Conservation (phyloP, 2,113 vertebrate genomes). For the Chaetura pelagica region DNA sequence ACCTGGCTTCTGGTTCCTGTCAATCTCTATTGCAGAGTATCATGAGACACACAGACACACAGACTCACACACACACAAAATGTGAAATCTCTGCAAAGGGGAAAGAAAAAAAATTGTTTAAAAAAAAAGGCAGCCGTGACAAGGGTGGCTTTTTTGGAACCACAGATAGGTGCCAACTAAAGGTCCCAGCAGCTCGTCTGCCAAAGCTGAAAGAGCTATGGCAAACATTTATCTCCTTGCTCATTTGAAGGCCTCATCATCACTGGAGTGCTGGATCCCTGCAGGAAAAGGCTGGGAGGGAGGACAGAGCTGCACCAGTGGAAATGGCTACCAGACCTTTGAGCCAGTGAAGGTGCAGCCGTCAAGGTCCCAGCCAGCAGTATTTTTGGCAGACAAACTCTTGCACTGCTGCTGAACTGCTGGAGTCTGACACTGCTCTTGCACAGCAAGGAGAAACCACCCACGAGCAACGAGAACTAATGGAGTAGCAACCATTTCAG, state of each 20-base stretch:
- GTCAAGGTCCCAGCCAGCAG: rapidly evolving
- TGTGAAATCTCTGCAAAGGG: constrained; percentile 10
- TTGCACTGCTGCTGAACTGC: rapidly evolving
- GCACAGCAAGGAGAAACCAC: neutral
- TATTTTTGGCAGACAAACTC: neutral
- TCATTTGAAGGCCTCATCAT: constrained; percentile 31
- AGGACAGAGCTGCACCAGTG: neutral
- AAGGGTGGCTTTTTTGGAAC: constrained; percentile 69
- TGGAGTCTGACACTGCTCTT: neutral
- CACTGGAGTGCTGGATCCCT: neutral
- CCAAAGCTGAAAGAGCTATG: constrained; percentile 37
- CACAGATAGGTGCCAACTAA: constrained; percentile 34
- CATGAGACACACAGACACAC: constrained; percentile 45
- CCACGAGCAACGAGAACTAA: neutral
- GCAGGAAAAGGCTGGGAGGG: neutral
- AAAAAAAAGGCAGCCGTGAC: constrained; percentile 39
- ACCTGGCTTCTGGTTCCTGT: constrained; percentile 77
- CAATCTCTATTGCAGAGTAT: constrained; percentile 52
- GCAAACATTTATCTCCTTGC: constrained; percentile 50
- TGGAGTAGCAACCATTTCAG: neutral
- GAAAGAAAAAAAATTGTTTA: too few relatives aligned
- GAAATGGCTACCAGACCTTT: too few relatives aligned
- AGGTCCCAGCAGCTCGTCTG: constrained; percentile 55
- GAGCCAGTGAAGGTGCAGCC: rapidly evolving
- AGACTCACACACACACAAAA: neutral